Evolutionary conservation across 2,113 vertebrate species (phyloP), one percentile per base, ranked within the genome.

Genomic region (Emydocephalus ijimae): DNA sequence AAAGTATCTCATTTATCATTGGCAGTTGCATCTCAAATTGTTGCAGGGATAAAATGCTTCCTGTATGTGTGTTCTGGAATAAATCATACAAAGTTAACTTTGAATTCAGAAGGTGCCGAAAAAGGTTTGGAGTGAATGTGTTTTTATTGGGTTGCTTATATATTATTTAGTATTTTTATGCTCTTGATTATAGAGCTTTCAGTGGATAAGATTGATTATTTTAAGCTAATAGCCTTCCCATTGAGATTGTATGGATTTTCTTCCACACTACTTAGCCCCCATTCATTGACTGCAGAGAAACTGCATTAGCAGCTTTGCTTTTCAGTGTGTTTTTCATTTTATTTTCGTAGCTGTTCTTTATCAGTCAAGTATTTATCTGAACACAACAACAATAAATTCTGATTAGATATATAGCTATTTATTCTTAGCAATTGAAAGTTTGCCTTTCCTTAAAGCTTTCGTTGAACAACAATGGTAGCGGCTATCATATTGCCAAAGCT

Each of bases 41-140:
- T 52, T 20, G 14, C 15, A 54, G 29, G 61, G 29, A 69, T 52
- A 90, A 52, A 50, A 90, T 69, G 89, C 61, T 52, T 48, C 55
- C 15, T 87, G 56, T 26, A 48, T n/a, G 7, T 14, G 85, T 26
- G 50, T 29, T 48, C 43, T 20, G 39, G 39, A 39, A 86, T 55
- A 91, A 85, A 91, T 85, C 90, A 55, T 85, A 85, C 81, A 56
- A 85, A 45, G 26, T 91, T 85, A 85, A 85, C 90, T 85, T 91
- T 57, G 26, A 56, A 59, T 85, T 45, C 55, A 86, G 24, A 57
- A 56, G 26, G 55, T 23, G 24, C 26, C 52, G 57, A 91, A 18
- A 86, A 52, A 48, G 54, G 15, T 54, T 85, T 21, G 9, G 54
- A 86, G 24, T 48, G 54, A 91, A 86, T 45, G 74, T 81, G 55